These are phyloP conservation scores for Siphamia tubifer DNA, from an alignment of 2,113 vertebrate genomes.

Conservation along the genomic window DNA sequence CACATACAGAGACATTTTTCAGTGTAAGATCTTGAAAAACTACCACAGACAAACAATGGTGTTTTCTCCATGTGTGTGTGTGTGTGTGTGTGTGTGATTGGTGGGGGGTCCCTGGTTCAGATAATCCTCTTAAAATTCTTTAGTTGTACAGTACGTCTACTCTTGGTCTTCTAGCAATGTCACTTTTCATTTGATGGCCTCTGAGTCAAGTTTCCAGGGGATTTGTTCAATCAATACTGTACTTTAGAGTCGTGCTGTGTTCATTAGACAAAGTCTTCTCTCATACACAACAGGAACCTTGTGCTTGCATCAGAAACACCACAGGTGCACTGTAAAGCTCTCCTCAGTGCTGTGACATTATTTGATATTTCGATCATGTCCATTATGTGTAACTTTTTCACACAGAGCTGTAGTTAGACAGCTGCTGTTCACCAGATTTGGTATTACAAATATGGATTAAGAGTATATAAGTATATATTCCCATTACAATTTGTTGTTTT, in stretches of 20 bases:
- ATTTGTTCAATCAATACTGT: conserved; percentile 41
- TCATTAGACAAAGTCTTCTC: conserved; percentile 31
- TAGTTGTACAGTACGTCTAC: conserved; percentile 27
- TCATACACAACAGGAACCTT: neutral
- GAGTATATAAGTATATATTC: too few species aligned
- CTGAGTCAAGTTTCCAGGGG: conserved; percentile 32
- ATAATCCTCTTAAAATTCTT: conserved; percentile 53
- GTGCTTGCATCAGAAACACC: neutral
- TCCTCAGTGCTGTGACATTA: neutral
- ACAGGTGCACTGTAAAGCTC: neutral
- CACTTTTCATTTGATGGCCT: conserved; percentile 43
- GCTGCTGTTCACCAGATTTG: neutral
- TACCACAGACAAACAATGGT: neutral
- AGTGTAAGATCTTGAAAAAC: neutral
- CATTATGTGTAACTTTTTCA: neutral
- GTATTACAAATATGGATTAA: too few species aligned
- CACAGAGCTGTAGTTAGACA: too few species aligned
- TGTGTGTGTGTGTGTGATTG: conserved; percentile 19
- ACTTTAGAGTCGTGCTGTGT: conserved; percentile 1
- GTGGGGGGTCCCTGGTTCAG: conserved; percentile 3
- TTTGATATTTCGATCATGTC: neutral
- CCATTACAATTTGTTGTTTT: too few species aligned
- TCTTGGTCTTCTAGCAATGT: conserved; percentile 36
- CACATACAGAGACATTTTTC: neutral
- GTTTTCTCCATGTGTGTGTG: conserved; percentile 1